Evolutionary conservation across 2,113 vertebrate genomes (phyloP).

Genomic region (Nettapus auritus): DNA sequence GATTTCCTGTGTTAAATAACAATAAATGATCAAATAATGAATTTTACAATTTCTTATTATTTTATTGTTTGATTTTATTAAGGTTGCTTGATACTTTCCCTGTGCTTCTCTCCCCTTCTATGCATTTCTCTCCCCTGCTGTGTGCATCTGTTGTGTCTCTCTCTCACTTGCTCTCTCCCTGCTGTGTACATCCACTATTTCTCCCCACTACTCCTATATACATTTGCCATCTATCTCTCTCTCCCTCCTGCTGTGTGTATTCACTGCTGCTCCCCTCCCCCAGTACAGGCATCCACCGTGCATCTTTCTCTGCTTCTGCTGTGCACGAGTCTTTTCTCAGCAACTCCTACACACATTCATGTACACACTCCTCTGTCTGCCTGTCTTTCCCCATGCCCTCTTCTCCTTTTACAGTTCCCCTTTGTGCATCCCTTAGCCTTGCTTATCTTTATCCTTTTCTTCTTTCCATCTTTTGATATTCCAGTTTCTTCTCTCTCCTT

Average conservation of each 20-base stretch:
- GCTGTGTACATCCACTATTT: slow-evolving; percentile 66
- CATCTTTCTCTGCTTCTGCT: slow-evolving; percentile 10
- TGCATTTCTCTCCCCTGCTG: slow-evolving; percentile 63
- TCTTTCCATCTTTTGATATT: slow-evolving; percentile 1
- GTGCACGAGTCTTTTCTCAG: slow-evolving; percentile 23
- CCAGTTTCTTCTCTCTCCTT: not conserved
- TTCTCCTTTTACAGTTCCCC: not conserved
- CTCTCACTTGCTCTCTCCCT: slow-evolving; percentile 46
- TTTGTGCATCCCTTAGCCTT: not conserved
- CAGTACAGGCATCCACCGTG: not conserved
- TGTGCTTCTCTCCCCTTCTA: not conserved
- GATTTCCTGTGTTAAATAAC: slow-evolving; percentile 41
- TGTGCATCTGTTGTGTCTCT: slow-evolving; percentile 69
- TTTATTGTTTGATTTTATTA: slow-evolving; percentile 31
- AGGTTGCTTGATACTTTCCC: not conserved
- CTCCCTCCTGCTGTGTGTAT: slow-evolving; percentile 44
- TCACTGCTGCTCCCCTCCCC: slow-evolving; percentile 39
- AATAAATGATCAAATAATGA: not conserved
- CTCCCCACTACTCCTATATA: slow-evolving; percentile 40
- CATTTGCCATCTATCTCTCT: slow-evolving; percentile 35
- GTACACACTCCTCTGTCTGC: not conserved
- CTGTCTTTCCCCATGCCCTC: not conserved
- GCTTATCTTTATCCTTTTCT: not conserved
- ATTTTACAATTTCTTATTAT: slow-evolving; percentile 17
- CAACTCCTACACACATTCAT: slow-evolving; percentile 1